Evolutionary conservation across 2,888 invertebrate genomes (phyloP), one percentile per base, ranked within the genome.

Genomic region (Boloria euphrosyne): DNA sequence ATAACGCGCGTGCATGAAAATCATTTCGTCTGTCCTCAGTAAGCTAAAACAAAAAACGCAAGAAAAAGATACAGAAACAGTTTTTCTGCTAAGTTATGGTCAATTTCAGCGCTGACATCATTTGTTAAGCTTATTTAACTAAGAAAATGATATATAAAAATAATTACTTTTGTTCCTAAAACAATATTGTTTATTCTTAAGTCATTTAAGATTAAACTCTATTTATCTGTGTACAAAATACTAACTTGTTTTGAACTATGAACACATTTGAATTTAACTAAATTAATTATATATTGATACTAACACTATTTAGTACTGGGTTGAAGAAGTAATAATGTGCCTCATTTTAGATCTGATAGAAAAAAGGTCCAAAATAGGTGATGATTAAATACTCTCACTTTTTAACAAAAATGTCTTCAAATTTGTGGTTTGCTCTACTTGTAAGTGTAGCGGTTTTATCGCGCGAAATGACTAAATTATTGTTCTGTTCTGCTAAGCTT

Each of bases 331-430:
- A 38, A 38, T 10, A 43, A 68, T 53, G 60, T 66, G 49, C 27
- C 38, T 55, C 53, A 53, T 55, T 67, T 68, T 27, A 52, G 38
- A 51, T 52, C 55, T 38, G 61, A 58, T 49, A 50, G 52, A 43
- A 65, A 63, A 61, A 22, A 66, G 61, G 53, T 57, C 14, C 46
- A 62, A 61, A 51, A 51, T 46, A 49, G 38, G 31, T 58, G 54
- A 63, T n/a, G 18, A 43, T 64, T 5, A 13, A 43, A 49, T 17
- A 75, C 77, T 79, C 76, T 79, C 75, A 75, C 76, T 78, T 73
- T 71, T 65, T 63, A 70, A 67, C 52, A 38, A 67, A 72, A 67
- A 65, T 67, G 66, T 70, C 59, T 62, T n/a, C 68, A 68, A 52
- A 72, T 67, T 70, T 71, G 72, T 63, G 73, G 75, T 73, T 74